A percentile compares a stretch with the other conserved stretches of the same genome.
phyloP scores from a whole-genome alignment of 2,888 invertebrate genomes.

The Amitus sp. region DNA sequence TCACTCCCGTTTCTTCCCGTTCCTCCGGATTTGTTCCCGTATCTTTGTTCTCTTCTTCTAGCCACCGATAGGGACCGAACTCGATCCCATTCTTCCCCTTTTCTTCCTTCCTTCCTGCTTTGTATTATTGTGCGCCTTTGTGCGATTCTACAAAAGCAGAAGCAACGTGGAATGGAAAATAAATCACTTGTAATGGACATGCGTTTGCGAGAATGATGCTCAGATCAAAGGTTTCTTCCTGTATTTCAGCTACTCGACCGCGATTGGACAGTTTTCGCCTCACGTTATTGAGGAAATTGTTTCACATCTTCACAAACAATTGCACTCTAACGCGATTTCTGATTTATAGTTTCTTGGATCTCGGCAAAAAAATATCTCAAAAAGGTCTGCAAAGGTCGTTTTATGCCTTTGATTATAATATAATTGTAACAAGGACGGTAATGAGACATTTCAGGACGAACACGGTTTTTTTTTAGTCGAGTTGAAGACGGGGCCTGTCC shows the following conservation, averaged over 20 bases:
- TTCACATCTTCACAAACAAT: too few species aligned
- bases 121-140: constrained; percentile 26
- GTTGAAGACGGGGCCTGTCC: too few species aligned
- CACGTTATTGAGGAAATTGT: too few species aligned
- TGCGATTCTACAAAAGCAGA: constrained; percentile 22
- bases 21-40: constrained; percentile 25
- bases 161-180: constrained; percentile 25
- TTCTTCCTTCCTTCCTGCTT: constrained; percentile 20
- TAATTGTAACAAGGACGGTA: too few species aligned
- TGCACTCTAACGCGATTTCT: too few species aligned
- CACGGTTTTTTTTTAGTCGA: too few species aligned
- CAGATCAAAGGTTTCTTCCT: constrained; percentile 11
- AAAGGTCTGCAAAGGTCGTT: too few species aligned
- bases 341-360: too few species aligned
- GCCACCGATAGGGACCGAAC: constrained; percentile 14
- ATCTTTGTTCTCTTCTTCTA: constrained; percentile 15
- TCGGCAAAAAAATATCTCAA: too few species aligned
- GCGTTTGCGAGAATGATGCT: constrained; percentile 6
- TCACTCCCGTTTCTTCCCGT: constrained; percentile 51
- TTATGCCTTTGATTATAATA: too few species aligned
- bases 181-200: constrained; percentile 28
- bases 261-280: neutral
- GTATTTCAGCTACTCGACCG: constrained; percentile 4
- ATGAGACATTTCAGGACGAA: too few species aligned
- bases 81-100: constrained; percentile 23